Percentiles rank a stretch among this genome's conserved stretches.
phyloP scores from a whole-genome alignment of 2,113 vertebrate genomes.

The Chaetodon auriga region DNA sequence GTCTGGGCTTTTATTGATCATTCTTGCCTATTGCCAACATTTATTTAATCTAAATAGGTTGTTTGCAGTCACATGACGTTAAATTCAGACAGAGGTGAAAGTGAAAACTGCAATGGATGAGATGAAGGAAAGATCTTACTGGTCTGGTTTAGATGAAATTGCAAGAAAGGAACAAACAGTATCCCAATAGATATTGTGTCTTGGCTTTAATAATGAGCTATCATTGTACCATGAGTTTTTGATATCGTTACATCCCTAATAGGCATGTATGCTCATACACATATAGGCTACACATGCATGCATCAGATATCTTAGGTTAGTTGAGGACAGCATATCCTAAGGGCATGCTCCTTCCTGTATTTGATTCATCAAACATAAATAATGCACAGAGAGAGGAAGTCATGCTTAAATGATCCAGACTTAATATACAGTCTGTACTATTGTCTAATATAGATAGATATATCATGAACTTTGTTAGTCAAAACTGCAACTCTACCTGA shows the following conservation, averaged over 20 bases:
- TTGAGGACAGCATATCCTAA: conserved; percentile 29
- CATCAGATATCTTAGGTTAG: not conserved
- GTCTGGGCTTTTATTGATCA: not conserved
- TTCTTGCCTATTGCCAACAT: not conserved
- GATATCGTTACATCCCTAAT: too few species aligned
- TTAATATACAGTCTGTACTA: not conserved
- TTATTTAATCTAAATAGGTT: conserved; percentile 21
- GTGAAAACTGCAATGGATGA: too few species aligned
- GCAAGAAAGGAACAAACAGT: not conserved
- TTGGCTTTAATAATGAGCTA: too few species aligned
- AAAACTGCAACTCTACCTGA: too few species aligned
- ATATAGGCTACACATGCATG: not conserved
- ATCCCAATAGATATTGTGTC: too few species aligned
- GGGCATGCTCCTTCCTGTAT: conserved; percentile 14
- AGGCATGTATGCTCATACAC: not conserved
- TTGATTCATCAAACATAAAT: conserved; percentile 41
- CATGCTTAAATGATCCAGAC: conserved; percentile 31
- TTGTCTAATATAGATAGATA: too few species aligned
- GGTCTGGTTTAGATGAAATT: too few species aligned
- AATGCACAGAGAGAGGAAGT: conserved; percentile 26
- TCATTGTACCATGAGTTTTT: too few species aligned
- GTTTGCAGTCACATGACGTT: too few species aligned
- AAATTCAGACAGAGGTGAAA: too few species aligned
- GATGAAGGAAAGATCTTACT: too few species aligned
- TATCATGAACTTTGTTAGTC: too few species aligned